A percentile compares a stretch with the other conserved stretches of the same genome.
phyloP scores from a whole-genome alignment of 2,888 invertebrate genomes.

The Acleris laterana region DNA sequence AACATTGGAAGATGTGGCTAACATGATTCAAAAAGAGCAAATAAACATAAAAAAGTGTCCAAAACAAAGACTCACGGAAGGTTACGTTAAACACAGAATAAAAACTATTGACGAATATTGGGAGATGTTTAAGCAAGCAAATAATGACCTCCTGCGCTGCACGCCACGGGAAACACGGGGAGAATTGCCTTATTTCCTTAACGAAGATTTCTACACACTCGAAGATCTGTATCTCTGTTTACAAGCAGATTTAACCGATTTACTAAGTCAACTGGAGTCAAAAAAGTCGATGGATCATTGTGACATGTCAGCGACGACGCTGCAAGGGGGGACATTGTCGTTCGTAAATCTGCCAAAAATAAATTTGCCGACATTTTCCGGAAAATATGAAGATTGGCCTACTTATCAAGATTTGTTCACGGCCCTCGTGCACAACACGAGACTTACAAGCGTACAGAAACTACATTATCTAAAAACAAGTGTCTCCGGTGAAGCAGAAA shows the following conservation, averaged over 20 bases:
- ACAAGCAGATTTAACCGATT: constrained; percentile 14
- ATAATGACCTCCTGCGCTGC: neutral
- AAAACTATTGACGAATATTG: constrained; percentile 15
- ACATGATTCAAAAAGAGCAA: constrained; percentile 13
- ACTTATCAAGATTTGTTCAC: neutral
- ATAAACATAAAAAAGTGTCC: constrained; percentile 10
- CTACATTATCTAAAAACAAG: constrained; percentile 5
- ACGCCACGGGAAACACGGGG: constrained; percentile 12
- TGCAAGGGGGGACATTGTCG: neutral
- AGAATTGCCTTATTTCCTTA: constrained; percentile 8
- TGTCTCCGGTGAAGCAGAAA: constrained; percentile 1
- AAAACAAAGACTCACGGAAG: neutral
- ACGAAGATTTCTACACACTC: constrained; percentile 19
- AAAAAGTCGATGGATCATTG: neutral
- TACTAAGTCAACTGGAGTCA: neutral
- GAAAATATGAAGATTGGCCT: neutral
- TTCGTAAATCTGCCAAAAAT: constrained; percentile 9
- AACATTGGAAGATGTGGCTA: constrained; percentile 3
- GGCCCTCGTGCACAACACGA: neutral
- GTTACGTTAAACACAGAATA: neutral
- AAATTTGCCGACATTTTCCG: constrained; percentile 2
- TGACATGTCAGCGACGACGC: constrained; percentile 1
- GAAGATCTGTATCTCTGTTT: constrained; percentile 15
- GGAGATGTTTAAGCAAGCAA: constrained; percentile 9
- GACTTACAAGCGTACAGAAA: neutral